Base-by-base conservation (phyloP, 2,113 vertebrate species). In the Calyptomena viridis region DNA sequence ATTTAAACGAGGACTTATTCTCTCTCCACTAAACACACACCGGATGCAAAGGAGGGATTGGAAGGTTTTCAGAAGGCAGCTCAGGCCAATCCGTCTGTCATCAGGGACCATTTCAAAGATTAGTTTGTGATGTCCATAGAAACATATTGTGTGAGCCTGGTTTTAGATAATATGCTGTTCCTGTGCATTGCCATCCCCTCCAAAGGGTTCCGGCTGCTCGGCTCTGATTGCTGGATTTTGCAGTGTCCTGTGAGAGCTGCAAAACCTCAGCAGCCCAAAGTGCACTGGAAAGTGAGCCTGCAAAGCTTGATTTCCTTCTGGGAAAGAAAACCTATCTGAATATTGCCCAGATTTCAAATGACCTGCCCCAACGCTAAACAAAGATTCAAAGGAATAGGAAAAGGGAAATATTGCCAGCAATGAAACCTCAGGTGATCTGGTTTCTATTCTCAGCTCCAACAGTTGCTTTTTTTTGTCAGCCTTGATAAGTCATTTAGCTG, bases 381-480 rank as follows among this genome's bases (percentile, higher is more conserved):
- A 72, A 90, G 44, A 89, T 84, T 80, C 79, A 93, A 30, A 91
- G 77, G 84, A 63, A 91, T 46, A 76, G 46, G 59, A 58, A 87
- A 87, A 8, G 87, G 58, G 79, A 50, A 91, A 58, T 0, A 1
- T 84, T 95, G 69, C 85, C 91, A 94, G 92, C 64, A 87, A 44
- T 39, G 49, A 96, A 96, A 95, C 83, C 90, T 90, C 93, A 93
- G 89, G 94, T 95, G 95, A 76, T 95, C 93, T 95, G 89, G 90
- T 91, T 95, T 97, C 88, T 96, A 49, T 85, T 95, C 89, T 56
- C 91, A 78, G 47, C 84, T 90, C 78, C 0, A 0, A 84, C 87
- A 62, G 66, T 20, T 44, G 44, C 39, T 37, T 56, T 44, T 25
- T 46, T 82, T 84, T 62, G 58, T 92, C 89, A 83, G 90, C 67